phyloP scores from a whole-genome alignment of 37 sponge, comb jelly and placozoan species.

The Bolinopsis microptera region DNA sequence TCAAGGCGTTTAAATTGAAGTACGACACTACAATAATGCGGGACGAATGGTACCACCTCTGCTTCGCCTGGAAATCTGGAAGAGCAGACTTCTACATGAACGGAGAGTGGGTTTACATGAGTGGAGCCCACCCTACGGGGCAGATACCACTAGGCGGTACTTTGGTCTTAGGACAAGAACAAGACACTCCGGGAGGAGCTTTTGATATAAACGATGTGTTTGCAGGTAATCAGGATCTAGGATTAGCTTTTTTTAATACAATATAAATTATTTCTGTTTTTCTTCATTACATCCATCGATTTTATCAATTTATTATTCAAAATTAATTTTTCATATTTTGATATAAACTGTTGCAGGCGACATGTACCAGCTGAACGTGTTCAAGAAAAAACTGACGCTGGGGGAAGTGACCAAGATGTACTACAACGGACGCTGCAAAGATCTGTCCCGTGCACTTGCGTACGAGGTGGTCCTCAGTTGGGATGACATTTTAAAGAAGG shows the following conservation, averaged over 20 bases:
- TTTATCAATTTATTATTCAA: no score
- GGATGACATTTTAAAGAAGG: background rate
- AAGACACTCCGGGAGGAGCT: background rate
- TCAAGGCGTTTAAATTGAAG: no score
- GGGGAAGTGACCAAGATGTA: background rate
- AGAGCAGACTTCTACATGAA: background rate
- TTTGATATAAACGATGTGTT: background rate
- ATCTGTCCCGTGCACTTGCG: background rate
- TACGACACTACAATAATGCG: background rate
- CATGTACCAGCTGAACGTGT: background rate
- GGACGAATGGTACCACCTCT: background rate
- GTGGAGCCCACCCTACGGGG: background rate
- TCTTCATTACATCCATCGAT: no score
- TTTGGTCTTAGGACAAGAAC: background rate
- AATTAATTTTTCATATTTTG: no score
- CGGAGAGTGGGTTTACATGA: background rate
- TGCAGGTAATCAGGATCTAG: no score
- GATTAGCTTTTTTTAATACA: no score
- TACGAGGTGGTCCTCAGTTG: background rate
- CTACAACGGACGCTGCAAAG: background rate
- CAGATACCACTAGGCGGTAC: background rate
- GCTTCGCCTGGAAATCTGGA: background rate
- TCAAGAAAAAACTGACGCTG: background rate
- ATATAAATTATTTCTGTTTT: no score
- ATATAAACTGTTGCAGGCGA: no score